phyloP scores from a whole-genome alignment of 2,113 vertebrate genomes.

The Sphaerodactylus townsendi region DNA sequence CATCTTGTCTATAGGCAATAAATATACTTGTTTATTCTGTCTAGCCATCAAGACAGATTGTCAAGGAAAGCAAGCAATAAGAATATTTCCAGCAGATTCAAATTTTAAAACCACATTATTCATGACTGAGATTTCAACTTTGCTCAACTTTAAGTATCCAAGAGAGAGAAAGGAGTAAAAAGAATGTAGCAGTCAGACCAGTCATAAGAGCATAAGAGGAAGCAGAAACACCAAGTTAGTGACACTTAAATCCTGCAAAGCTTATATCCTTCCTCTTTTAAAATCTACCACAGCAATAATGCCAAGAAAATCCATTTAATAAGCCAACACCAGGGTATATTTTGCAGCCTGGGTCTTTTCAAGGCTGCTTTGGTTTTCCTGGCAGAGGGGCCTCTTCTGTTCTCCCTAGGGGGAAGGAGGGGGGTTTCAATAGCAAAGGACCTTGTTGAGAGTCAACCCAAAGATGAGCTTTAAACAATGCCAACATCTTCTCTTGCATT shows the following conservation, averaged over 20 bases:
- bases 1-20: neutral
- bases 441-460: no score
- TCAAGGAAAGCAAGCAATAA: neutral
- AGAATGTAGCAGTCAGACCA: neutral
- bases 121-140: neutral
- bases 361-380: no score
- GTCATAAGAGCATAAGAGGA: neutral
- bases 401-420: no score
- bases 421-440: no score
- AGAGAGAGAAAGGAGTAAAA: neutral
- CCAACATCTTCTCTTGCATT: no score
- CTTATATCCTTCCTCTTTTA: neutral
- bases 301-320: neutral
- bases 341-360: no score
- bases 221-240: neutral
- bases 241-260: neutral
- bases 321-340: neutral
- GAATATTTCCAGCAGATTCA: neutral
- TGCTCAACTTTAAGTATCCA: neutral
- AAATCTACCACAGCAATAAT: neutral
- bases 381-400: no score
- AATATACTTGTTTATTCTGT: neutral
- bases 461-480: no score
- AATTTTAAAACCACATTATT: neutral
- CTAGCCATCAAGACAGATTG: neutral